phyloP scores from a whole-genome alignment of 2,113 vertebrate species.

The Pterocles gutturalis region DNA sequence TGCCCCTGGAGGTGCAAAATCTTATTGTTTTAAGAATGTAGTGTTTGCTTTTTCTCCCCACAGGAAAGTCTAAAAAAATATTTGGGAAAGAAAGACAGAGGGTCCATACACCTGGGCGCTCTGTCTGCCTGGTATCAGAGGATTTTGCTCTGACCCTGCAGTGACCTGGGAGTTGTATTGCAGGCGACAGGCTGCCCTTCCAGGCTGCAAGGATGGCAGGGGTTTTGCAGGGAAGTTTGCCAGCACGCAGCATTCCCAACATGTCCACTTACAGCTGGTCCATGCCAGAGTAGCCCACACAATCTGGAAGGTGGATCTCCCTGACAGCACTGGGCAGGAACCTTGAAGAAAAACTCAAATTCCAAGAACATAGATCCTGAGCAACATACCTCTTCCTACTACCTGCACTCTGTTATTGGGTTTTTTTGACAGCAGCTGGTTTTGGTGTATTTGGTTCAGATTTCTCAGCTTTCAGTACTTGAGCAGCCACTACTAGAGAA shows the following conservation, averaged over 20 bases:
- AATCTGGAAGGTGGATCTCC: not conserved
- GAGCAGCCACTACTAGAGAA: not conserved
- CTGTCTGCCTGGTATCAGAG: not conserved
- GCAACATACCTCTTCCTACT: not conserved
- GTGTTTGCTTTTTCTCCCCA: not conserved
- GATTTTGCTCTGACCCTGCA: not conserved
- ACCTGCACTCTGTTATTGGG: not conserved
- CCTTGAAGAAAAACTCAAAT: not conserved
- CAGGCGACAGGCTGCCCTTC: not conserved
- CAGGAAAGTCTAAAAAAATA: not conserved
- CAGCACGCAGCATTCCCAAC: fast-evolving
- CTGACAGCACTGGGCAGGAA: not conserved
- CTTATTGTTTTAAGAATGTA: not conserved
- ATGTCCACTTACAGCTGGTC: not conserved
- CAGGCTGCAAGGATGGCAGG: fast-evolving
- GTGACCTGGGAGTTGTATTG: not conserved
- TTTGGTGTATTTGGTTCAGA: not conserved
- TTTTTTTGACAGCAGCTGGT: not conserved
- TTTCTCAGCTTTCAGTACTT: not conserved
- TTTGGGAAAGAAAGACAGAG: not conserved
- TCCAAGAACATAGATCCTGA: not conserved
- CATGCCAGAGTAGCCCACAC: not conserved
- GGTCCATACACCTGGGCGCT: fast-evolving
- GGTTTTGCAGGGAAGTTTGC: not conserved
- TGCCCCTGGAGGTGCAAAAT: not conserved